Evolutionary conservation across 2,113 vertebrate species (phyloP).

Genomic region (Vombatus ursinus): DNA sequence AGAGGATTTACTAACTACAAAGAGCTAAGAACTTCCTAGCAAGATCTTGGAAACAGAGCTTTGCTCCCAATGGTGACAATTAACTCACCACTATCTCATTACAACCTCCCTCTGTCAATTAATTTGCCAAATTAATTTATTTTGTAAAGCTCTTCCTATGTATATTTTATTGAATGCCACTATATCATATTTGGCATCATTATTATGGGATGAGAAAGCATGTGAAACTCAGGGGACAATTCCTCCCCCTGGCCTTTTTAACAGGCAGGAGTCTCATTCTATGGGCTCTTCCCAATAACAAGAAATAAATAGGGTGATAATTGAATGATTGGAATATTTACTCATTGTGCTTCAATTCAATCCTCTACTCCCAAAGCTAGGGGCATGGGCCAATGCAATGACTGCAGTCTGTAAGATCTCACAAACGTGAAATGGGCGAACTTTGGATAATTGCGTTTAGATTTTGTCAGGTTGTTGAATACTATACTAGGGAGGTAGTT

Average conservation of each 20-base stretch:
- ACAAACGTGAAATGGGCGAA: background rate
- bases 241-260: background rate
- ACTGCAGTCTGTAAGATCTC: background rate
- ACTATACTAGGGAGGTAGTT: background rate
- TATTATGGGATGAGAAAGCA: background rate
- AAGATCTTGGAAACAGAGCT: background rate
- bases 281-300: background rate
- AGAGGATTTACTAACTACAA: slow-evolving; percentile 13
- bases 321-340: background rate
- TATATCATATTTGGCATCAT: background rate
- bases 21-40: slow-evolving; percentile 4
- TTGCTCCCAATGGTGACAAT: background rate
- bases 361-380: background rate
- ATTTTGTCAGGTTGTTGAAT: slow-evolving; percentile 1
- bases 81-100: background rate
- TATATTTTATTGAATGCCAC: background rate
- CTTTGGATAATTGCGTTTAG: background rate
- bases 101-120: slow-evolving; percentile 5
- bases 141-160: slow-evolving; percentile 24
- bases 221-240: background rate
- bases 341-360: background rate
- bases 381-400: background rate
- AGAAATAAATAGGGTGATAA: background rate
- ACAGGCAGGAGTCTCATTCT: background rate
- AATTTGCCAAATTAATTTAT: background rate